Conservation (phyloP, 2,113 vertebrate species). For the Bothrops jararaca region DNA sequence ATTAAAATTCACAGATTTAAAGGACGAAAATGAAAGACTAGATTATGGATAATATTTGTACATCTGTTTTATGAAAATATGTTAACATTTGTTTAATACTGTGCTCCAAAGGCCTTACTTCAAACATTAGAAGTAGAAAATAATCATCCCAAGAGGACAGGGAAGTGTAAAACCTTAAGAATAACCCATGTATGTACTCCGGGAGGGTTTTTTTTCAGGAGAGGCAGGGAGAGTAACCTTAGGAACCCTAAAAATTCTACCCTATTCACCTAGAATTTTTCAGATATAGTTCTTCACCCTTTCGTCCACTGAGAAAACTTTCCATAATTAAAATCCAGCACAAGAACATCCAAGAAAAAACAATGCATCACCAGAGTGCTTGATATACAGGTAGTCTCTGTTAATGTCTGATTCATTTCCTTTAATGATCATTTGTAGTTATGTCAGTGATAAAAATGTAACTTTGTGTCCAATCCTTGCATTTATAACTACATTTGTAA, state of each 20-base stretch:
- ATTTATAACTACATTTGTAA: not conserved
- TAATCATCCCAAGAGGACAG: not conserved
- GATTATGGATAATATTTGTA: not conserved
- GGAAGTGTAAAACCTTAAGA: not conserved
- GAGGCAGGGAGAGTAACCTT: not conserved
- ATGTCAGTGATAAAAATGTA: not conserved
- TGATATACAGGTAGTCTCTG: not conserved
- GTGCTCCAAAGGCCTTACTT: not conserved
- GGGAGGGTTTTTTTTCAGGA: not conserved
- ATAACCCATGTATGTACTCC: not conserved
- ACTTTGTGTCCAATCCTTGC: not conserved
- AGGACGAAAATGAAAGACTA: not conserved
- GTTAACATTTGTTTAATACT: not conserved
- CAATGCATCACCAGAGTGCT: not conserved
- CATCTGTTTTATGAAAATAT: not conserved
- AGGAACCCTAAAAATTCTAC: not conserved
- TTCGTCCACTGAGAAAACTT: not conserved
- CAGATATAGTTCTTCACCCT: not conserved
- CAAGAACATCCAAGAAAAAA: not conserved
- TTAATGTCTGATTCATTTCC: not conserved
- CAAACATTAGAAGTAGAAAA: not conserved
- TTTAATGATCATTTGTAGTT: not conserved
- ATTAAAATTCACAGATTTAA: not conserved
- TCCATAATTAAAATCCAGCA: not conserved
- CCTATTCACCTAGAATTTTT: not conserved